Conservation (phyloP, 2,797 vertebrate species). For the Sebastes minor region DNA sequence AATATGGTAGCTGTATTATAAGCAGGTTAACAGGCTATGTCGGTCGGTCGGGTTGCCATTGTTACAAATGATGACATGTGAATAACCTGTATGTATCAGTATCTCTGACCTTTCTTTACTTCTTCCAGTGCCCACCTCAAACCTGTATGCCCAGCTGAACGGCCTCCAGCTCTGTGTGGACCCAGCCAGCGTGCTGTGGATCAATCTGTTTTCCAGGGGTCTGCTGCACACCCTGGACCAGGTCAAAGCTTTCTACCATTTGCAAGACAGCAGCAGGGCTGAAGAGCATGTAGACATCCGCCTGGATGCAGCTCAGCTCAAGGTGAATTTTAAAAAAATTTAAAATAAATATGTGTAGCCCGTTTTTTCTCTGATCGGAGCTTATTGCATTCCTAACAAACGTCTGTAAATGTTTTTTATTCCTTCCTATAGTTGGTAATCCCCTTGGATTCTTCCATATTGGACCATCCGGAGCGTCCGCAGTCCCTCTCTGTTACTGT, state of each 20-base stretch:
- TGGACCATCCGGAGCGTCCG: conserved; percentile 89
- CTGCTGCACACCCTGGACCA: conserved; percentile 93
- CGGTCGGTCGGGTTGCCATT: neutral
- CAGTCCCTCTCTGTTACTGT: conserved; percentile 82
- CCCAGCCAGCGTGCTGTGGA: conserved; percentile 91
- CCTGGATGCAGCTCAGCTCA: conserved; percentile 89
- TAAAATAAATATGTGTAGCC: neutral
- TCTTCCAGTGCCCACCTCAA: conserved; percentile 89
- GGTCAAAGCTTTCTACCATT: conserved; percentile 95
- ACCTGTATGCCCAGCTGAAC: conserved; percentile 92
- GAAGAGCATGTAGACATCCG: conserved; percentile 92
- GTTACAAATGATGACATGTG: neutral
- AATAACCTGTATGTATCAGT: neutral
- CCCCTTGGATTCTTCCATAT: conserved; percentile 90
- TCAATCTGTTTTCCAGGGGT: conserved; percentile 92
- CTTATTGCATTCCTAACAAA: neutral
- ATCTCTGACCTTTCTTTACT: neutral
- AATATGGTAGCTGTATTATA: too few relatives aligned
- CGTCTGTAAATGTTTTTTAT: conserved; percentile 3
- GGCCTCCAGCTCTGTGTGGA: conserved; percentile 90
- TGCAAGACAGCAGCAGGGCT: conserved; percentile 87
- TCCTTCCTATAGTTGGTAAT: conserved; percentile 83
- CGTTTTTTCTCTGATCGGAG: neutral
- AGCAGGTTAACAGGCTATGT: too few relatives aligned
- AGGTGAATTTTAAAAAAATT: conserved; percentile 78